Base-by-base conservation (phyloP, 92 coral and sea anemone genomes). In the Porites evermanni region DNA sequence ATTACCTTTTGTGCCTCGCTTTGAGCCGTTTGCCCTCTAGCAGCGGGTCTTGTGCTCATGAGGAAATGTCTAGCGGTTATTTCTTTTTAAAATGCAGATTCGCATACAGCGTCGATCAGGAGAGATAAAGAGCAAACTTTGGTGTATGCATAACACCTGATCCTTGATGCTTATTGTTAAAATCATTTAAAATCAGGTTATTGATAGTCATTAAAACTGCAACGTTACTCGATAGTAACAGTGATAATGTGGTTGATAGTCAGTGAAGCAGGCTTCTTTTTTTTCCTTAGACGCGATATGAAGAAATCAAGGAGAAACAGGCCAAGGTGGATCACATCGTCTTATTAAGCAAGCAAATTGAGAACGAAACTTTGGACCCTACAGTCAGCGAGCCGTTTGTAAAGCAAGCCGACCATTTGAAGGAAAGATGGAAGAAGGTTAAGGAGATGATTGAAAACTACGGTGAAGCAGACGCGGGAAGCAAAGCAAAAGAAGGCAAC, bases 341-440 rank as follows among this genome's bases (percentile, higher is more conserved):
- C 58, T 78, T 67, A 61, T 69, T 91, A 2, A 87, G 89, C 47
- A 78, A 73, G 72, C 75, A 91, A 84, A 75, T 91, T 17, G 79
- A 51, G 51, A 91, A 72, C 54, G 89, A 88, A 52, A 72, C 85
- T 17, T 13, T 79, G n/a, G 87, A 91, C 79, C 84, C 84, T 32
- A 80, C 68, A 7, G n/a, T 67, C 8, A 72, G 83, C 21, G 82
- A 83, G 51, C 79, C 82, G 3, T 65, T 88, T 68, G 71, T 83
- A 7, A 87, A 91, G 64, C 78, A 82, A 71, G 75, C 89, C 13
- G 61, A 66, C 0, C 79, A 76, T 7, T 60, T 91, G 67, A 74
- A 73, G 24, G 82, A 63, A 47, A 80, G 91, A 26, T 91, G 94
- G 94, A 44, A 65, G 17, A 87, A 91, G 16, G 16, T 75, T 70